Evolutionary conservation across 2,797 vertebrate genomes (phyloP), one percentile per base, ranked within the genome.

Genomic region (Dromococcyx pavoninus): DNA sequence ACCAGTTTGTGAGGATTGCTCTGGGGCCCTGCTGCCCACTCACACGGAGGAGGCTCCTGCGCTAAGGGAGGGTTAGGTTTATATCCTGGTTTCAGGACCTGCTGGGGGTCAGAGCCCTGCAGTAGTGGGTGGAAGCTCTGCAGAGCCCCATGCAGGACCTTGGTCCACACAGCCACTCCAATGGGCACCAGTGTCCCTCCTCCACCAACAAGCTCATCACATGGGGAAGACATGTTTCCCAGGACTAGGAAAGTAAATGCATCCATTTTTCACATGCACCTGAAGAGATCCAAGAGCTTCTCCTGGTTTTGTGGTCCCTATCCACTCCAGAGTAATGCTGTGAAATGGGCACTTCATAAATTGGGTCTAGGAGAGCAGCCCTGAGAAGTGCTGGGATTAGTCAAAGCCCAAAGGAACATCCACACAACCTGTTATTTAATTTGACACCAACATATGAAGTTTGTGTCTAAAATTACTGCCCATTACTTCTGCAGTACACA

Each of bases 181-280:
- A 32, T 11, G 48, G 75, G 64, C 77, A 33, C 27, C 61, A n/a
- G 88, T 35, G 33, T 27, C 6, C 50, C 25, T 65, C 80, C 74
- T 23, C 77, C 75, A 51, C n/a, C 18, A 3, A 48, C 19, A 25
- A 24, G 50, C 8, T 13, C 35, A 12, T 43, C 24, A 19, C 37
- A 50, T 5, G 10, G 58, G 13, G 17, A 58, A 18, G 15, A 32
- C 51, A 13, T 7, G 2, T 13, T 80, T 32, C 17, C 50, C 22
- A 12, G 41, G 32, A 7, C 7, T 3, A 27, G 43, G 17, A 23
- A 39, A 30, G 24, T 48, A 48, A 37, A 54, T 7, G 3, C 5
- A 24, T 24, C 15, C 10, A 11, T 0, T 21, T n/a, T n/a, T 21
- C 21, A 12, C 6, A 8, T 2, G 1, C 43, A 2, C 11, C 24